Base-by-base conservation (phyloP, 2,888 invertebrate species). In the Euphydryas editha region DNA sequence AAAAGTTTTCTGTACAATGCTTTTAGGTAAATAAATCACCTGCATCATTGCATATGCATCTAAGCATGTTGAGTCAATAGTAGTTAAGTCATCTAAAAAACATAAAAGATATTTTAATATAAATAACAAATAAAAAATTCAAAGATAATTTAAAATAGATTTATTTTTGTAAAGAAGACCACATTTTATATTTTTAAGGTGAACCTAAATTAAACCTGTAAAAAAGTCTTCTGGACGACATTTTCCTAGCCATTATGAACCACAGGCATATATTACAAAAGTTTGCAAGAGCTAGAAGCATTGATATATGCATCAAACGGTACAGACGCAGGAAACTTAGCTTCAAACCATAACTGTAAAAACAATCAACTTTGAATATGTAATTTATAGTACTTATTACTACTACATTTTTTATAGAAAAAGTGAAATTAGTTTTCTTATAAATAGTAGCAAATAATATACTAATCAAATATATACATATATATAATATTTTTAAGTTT, bases 251-350 rank as follows among this genome's bases (percentile, higher is more conserved):
- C 84, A 89, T 89, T 74, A 90, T 76, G 75, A 87, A 92, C 91
- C 91, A 92, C 61, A 91, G 77, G 72, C 87, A 86, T 44, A 90
- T 79, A 71, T 92, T 91, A 80, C 88, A 90, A 81, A 90, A 91
- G 78, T 90, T 91, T 47, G 90, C 82, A 59, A 91, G 80, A 6
- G 85, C 81, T 60, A 92, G 78, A 63, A 92, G 80, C 86, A 92
- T 91, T n/a, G 85, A 85, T n/a, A 90, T 80, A 76, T 91, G 90
- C 82, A 86, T 85, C 72, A 91, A 72, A 58, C 85, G 84, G 74
- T 87, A 87, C 62, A 92, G 79, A 42, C 90, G 87, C 60, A 87
- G 84, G 74, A 92, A 92, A 73, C 87, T 85, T 74, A 84, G 68
- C 78, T 90, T 91, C 75, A 92, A 75, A 72, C 85, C 84, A 70